phyloP scores from a whole-genome alignment of 2,113 vertebrate species.

The Psittacus erithacus region DNA sequence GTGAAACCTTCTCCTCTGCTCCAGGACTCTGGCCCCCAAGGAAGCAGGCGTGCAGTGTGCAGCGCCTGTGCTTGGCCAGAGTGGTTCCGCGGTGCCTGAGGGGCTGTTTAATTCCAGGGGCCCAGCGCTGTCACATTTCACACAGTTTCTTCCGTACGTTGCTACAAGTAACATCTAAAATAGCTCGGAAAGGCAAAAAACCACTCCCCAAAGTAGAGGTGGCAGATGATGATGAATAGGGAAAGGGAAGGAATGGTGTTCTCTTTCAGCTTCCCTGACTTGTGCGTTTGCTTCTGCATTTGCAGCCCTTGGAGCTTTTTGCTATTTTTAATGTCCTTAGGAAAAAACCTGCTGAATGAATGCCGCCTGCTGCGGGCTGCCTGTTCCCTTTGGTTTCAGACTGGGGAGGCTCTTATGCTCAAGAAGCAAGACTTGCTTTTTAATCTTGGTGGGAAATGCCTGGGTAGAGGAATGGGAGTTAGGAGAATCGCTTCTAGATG shows the following conservation, averaged over 20 bases:
- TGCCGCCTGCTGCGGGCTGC: background rate
- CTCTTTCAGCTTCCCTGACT: background rate
- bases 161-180: constrained; percentile 3
- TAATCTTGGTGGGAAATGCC: background rate
- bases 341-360: background rate
- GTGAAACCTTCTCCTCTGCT: background rate
- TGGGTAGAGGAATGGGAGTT: background rate
- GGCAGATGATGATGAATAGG: background rate
- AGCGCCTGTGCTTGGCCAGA: rapidly evolving
- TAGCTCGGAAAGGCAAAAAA: background rate
- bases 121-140: background rate
- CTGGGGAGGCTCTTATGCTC: background rate
- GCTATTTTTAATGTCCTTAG: background rate
- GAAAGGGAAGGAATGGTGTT: background rate
- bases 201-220: background rate
- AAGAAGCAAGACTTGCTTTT: background rate
- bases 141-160: background rate
- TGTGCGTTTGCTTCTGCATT: background rate
- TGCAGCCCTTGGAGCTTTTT: background rate
- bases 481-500: background rate
- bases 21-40: background rate
- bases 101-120: background rate
- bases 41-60: background rate
- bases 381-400: background rate
- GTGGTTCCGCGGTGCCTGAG: background rate